A percentile compares a stretch with the other conserved stretches of the same genome.
Conservation (phyloP, 1,140 invertebrate species). For the Drosophila oshimai region DNA sequence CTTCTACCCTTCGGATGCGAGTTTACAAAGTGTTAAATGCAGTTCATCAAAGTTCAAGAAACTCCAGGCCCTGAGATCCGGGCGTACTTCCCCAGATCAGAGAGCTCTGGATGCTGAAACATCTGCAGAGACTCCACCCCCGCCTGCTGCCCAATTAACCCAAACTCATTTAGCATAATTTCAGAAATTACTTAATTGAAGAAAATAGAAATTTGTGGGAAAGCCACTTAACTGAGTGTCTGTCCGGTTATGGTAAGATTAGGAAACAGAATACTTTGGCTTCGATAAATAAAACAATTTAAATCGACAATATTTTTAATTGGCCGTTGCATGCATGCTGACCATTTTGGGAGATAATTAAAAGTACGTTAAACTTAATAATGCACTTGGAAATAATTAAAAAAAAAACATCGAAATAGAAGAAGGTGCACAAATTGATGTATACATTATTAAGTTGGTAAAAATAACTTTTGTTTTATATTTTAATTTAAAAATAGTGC, state of each 20-base stretch:
- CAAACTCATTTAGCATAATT: slow-evolving; percentile 75
- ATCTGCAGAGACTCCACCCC: slow-evolving; percentile 4
- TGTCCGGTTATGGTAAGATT: slow-evolving; percentile 8
- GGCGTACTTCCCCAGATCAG: background rate
- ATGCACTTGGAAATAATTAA: background rate
- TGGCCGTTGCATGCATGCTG: background rate
- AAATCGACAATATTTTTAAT: background rate
- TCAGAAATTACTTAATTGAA: slow-evolving; percentile 71
- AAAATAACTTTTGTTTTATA: too few species aligned
- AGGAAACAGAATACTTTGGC: background rate
- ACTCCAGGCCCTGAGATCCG: slow-evolving; percentile 18
- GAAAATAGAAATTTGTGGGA: slow-evolving; percentile 57
- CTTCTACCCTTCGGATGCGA: slow-evolving; percentile 34
- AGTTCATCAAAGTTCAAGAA: slow-evolving; percentile 58
- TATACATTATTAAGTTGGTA: background rate
- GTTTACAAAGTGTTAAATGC: slow-evolving; percentile 70
- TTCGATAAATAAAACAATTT: slow-evolving; percentile 14
- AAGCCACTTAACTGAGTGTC: slow-evolving; percentile 22
- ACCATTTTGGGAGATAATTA: background rate
- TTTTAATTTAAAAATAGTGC: too few species aligned
- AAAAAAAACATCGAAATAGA: background rate
- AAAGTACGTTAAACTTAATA: background rate
- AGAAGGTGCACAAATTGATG: background rate
- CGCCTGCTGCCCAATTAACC: slow-evolving; percentile 51
- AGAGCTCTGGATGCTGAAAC: background rate